A percentile compares a stretch with the other conserved stretches of the same genome.
These are phyloP conservation scores for Equus quagga DNA, from an alignment of 2,113 vertebrate genomes.

Conservation along the genomic window DNA sequence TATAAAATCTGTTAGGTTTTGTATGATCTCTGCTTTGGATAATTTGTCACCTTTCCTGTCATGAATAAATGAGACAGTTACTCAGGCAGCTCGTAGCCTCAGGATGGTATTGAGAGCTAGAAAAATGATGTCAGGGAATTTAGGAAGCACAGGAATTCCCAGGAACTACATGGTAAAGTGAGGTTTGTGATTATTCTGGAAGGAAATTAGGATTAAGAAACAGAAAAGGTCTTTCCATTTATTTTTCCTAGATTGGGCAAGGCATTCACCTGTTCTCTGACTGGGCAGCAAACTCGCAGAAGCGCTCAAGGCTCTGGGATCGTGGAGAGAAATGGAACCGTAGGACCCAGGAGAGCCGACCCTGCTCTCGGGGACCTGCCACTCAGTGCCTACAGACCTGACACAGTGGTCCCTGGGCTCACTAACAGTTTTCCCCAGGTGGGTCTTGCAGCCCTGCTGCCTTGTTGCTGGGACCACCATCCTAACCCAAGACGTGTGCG, in stretches of 20 bases:
- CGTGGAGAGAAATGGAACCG: not conserved
- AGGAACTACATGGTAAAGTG: not conserved
- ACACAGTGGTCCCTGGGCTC: not conserved
- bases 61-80: not conserved
- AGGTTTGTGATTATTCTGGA: not conserved
- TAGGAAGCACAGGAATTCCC: not conserved
- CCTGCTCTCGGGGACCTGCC: not conserved
- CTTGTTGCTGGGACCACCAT: too few species aligned
- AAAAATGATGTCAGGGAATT: not conserved
- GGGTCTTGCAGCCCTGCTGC: not conserved
- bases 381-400: fast-evolving
- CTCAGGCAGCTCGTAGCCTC: not conserved
- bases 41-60: not conserved
- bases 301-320: not conserved
- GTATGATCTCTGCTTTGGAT: not conserved
- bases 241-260: not conserved
- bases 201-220: not conserved
- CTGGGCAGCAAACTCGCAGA: not conserved
- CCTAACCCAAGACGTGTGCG: not conserved
- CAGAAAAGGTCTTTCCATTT: not conserved
- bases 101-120: not conserved
- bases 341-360: too few species aligned
- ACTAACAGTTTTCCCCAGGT: not conserved
- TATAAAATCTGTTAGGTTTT: not conserved
- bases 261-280: not conserved